Evolutionary conservation across 2,888 invertebrate genomes (phyloP).

Genomic region (Drosophila leonis): DNA sequence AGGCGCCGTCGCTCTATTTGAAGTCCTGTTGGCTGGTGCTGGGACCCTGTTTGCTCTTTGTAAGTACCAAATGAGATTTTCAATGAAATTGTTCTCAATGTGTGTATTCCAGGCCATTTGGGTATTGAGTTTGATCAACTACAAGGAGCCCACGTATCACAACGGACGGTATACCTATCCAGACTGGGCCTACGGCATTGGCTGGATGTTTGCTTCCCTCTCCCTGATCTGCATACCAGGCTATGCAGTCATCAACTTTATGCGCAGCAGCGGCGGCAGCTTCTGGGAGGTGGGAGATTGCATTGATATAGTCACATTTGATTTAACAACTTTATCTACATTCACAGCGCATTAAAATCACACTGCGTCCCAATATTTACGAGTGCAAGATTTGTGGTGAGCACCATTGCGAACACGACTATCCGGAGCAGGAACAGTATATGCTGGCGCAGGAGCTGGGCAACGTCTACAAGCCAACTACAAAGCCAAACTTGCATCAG

Average conservation of each 20-base stretch:
- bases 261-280: constrained; percentile 90
- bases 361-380: constrained; percentile 91
- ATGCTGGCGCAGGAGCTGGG: constrained; percentile 84
- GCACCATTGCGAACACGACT: constrained; percentile 90
- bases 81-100: not conserved
- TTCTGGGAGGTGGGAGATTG: constrained; percentile 88
- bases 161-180: constrained; percentile 93
- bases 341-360: constrained; percentile 90
- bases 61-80: constrained; percentile 81
- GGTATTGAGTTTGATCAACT: constrained; percentile 95
- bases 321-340: not conserved
- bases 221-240: constrained; percentile 95
- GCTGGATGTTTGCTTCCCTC: constrained; percentile 94
- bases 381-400: constrained; percentile 91
- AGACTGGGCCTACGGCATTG: constrained; percentile 92
- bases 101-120: constrained; percentile 89
- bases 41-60: constrained; percentile 91
- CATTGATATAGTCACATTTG: rapidly evolving
- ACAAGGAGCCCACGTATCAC: constrained; percentile 93
- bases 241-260: constrained; percentile 90
- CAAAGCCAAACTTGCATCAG: constrained; percentile 39
- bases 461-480: constrained; percentile 73
- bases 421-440: constrained; percentile 86
- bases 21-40: constrained; percentile 94
- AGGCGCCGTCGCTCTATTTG: constrained; percentile 92